Percentiles rank a stretch among this genome's conserved stretches.
These are phyloP conservation scores for Luehdorfia chinensis DNA, from an alignment of 1,140 invertebrate species.

Conservation along the genomic window DNA sequence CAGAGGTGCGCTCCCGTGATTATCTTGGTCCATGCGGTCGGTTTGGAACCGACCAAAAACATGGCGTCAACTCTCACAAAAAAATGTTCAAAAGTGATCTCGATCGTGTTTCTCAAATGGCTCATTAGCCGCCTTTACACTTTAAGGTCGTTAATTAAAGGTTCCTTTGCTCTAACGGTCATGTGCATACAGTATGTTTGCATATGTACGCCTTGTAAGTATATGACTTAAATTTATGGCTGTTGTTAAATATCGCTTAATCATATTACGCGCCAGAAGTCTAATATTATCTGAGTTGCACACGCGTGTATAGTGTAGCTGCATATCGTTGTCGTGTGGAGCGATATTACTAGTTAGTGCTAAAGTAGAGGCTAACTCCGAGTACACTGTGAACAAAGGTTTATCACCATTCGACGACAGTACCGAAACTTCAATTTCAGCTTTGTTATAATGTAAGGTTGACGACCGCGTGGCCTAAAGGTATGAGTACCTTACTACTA, in stretches of 20 bases:
- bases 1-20: conserved; percentile 60
- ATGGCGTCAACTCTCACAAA: conserved; percentile 30
- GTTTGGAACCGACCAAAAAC: conserved; percentile 36
- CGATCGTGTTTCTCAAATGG: conserved; percentile 34
- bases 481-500: not conserved
- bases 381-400: not conserved
- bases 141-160: conserved; percentile 6
- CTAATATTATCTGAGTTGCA: conserved; percentile 7
- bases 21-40: conserved; percentile 37
- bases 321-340: conserved; percentile 1
- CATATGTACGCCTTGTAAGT: conserved; percentile 1
- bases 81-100: conserved; percentile 30
- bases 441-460: too few relatives aligned
- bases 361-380: not conserved
- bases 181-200: not conserved
- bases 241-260: conserved; percentile 23
- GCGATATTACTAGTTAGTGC: not conserved
- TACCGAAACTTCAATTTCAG: too few relatives aligned
- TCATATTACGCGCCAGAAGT: conserved; percentile 21
- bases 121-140: conserved; percentile 24
- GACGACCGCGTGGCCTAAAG: too few relatives aligned
- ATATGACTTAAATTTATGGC: conserved; percentile 17
- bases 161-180: not conserved
- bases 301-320: not conserved
- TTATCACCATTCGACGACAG: too few relatives aligned